These are phyloP conservation scores for Tylochromis polylepis DNA, from an alignment of 2,113 vertebrate genomes.

Conservation along the genomic window DNA sequence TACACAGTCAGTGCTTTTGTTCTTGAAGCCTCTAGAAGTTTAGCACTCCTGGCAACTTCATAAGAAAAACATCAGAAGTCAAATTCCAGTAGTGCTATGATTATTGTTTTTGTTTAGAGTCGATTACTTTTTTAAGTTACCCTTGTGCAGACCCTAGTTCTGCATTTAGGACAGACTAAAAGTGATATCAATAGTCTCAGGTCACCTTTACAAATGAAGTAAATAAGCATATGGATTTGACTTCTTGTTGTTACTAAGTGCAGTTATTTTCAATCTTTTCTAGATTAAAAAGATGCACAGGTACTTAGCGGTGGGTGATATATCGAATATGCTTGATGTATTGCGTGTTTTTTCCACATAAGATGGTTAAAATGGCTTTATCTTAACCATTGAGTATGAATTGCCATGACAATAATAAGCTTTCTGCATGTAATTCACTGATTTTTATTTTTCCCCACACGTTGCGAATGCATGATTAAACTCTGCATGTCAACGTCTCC, in stretches of 20 bases:
- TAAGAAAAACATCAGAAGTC: not conserved
- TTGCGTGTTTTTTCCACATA: not conserved
- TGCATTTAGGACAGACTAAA: not conserved
- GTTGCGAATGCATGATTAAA: too few species aligned
- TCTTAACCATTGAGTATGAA: not conserved
- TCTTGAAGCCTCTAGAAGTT: constrained; percentile 22
- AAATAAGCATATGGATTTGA: not conserved
- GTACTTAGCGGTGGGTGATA: not conserved
- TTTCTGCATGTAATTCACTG: not conserved
- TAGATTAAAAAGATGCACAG: not conserved
- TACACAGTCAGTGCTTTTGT: constrained; percentile 27
- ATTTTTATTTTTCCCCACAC: too few species aligned
- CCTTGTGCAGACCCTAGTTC: not conserved
- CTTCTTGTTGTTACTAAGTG: not conserved
- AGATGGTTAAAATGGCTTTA: not conserved
- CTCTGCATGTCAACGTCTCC: too few species aligned
- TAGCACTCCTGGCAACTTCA: constrained; percentile 12
- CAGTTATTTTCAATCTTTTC: not conserved
- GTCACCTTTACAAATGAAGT: not conserved
- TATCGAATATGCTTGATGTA: not conserved
- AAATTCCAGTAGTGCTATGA: not conserved
- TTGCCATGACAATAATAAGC: not conserved
- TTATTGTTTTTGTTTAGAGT: not conserved
- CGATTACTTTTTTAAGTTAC: not conserved
- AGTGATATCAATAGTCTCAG: not conserved